phyloP scores from a whole-genome alignment of 2,113 vertebrate genomes.

The Rhadina sibilatrix region DNA sequence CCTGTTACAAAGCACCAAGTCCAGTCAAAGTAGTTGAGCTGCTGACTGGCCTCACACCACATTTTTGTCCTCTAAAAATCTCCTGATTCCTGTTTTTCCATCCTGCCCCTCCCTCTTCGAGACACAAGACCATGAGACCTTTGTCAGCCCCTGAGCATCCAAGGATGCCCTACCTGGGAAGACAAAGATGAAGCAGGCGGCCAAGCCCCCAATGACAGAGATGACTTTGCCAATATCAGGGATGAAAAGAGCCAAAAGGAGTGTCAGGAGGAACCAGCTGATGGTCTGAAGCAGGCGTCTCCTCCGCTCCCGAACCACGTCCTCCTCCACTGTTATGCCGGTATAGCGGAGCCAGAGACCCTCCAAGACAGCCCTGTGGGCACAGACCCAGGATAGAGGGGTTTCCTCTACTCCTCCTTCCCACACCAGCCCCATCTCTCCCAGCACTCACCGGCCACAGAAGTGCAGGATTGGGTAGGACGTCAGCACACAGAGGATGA shows the following conservation, averaged over 20 bases:
- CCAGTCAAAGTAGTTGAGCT: background rate
- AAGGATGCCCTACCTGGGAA: slow-evolving; percentile 83
- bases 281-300: slow-evolving; percentile 87
- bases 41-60: background rate
- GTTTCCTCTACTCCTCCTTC: background rate
- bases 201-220: slow-evolving; percentile 91
- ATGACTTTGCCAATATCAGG: slow-evolving; percentile 96
- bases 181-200: slow-evolving; percentile 94
- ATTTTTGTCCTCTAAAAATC: background rate
- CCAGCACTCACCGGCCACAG: slow-evolving; percentile 84
- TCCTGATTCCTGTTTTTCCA: background rate
- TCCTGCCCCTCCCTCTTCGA: background rate
- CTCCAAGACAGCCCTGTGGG: slow-evolving; percentile 87
- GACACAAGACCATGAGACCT: background rate
- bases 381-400: background rate
- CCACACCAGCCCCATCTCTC: background rate
- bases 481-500: slow-evolving; percentile 90
- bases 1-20: background rate
- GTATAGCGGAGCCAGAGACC: slow-evolving; percentile 94
- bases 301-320: slow-evolving; percentile 82
- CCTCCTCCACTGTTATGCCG: slow-evolving; percentile 87
- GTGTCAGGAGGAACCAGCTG: slow-evolving; percentile 89
- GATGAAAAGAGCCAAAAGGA: slow-evolving; percentile 93
- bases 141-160: no score
- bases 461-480: slow-evolving; percentile 98